These are phyloP conservation scores for Picathartes gymnocephalus DNA, from an alignment of 2,113 vertebrate species.

Conservation along the genomic window DNA sequence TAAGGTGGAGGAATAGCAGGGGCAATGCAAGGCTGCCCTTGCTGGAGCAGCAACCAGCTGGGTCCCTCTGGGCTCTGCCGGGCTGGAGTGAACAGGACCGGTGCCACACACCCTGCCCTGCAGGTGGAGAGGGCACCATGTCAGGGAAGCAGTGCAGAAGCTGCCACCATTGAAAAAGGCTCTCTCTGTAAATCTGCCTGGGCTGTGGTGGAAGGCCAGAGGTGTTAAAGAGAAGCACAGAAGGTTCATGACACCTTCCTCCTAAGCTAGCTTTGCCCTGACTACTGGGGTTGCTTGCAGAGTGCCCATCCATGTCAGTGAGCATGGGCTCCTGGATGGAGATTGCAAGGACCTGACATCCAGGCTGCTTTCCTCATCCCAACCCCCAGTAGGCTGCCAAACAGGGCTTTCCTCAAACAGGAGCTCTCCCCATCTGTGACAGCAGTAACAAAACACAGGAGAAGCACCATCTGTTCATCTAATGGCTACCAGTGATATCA, in stretches of 20 bases:
- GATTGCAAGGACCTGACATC: not conserved
- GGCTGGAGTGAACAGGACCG: not conserved
- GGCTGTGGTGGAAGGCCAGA: not conserved
- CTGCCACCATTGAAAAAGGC: not conserved
- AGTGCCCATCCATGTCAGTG: too few relatives aligned
- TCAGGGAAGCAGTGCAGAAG: not conserved
- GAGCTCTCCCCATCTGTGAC: not conserved
- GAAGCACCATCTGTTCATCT: not conserved
- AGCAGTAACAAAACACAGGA: not conserved
- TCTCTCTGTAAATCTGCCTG: not conserved
- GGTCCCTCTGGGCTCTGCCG: not conserved
- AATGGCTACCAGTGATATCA: not conserved
- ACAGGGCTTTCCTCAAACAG: not conserved
- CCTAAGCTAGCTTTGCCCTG: not conserved
- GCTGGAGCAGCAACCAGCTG: not conserved
- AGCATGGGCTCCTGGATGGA: not conserved
- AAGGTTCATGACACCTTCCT: not conserved
- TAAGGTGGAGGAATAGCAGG: not conserved
- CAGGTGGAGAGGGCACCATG: rapidly evolving
- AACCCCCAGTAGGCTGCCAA: not conserved
- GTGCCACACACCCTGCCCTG: not conserved
- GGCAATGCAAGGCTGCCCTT: rapidly evolving
- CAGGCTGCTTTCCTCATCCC: not conserved
- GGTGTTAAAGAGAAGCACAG: not conserved
- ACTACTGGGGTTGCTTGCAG: not conserved